Evolutionary conservation across 2,888 invertebrate species (phyloP).

Genomic region (Baccha elongata): DNA sequence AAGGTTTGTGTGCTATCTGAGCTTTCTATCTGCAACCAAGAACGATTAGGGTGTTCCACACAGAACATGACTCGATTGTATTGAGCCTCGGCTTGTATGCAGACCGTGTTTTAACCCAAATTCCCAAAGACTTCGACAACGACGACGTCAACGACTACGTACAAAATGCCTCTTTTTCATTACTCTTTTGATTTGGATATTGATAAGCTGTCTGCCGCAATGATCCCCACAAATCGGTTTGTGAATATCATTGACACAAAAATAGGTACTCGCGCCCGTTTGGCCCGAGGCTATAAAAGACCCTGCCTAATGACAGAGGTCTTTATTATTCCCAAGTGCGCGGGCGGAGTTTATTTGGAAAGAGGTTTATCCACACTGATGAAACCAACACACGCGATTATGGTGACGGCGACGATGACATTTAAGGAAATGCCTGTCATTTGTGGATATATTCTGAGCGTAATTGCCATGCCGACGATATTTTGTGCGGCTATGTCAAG

Average conservation of each 20-base stretch:
- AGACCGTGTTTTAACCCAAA: conserved; percentile 73
- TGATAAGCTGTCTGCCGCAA: conserved; percentile 72
- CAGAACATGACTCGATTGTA: conserved; percentile 32
- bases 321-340: conserved; percentile 74
- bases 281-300: conserved; percentile 75
- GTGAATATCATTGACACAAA: conserved; percentile 73
- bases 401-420: conserved; percentile 34
- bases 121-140: conserved; percentile 32
- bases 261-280: conserved; percentile 64
- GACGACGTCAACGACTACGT: conserved; percentile 26
- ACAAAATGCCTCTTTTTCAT: conserved; percentile 62
- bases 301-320: conserved; percentile 70
- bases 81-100: conserved; percentile 60
- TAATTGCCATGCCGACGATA: conserved; percentile 53
- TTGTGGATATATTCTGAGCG: conserved; percentile 60
- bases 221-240: conserved; percentile 66
- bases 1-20: conserved; percentile 58
- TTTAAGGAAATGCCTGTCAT: conserved; percentile 49
- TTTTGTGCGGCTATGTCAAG: conserved; percentile 42
- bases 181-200: conserved; percentile 72
- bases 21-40: conserved; percentile 66
- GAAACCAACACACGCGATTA: background rate
- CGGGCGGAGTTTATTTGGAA: conserved; percentile 55
- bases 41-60: conserved; percentile 69
- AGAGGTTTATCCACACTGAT: conserved; percentile 32